Evolutionary conservation across 2,888 invertebrate genomes (phyloP).

Genomic region (Cephus runcator): DNA sequence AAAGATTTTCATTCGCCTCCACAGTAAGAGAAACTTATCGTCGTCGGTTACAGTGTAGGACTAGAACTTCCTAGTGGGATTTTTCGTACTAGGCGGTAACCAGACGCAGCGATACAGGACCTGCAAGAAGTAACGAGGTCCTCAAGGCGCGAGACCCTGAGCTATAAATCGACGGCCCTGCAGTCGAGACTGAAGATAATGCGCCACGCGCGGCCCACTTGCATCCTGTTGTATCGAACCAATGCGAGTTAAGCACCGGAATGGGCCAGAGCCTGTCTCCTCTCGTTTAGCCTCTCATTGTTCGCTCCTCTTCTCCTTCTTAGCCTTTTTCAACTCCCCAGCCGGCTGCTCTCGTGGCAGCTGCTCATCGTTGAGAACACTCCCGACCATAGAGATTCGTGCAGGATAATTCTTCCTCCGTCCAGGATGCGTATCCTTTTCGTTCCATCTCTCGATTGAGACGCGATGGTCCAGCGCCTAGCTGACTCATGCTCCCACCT

Average conservation of each 20-base stretch:
- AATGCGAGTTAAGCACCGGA: not conserved
- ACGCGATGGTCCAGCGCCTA: not conserved
- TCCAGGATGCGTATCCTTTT: not conserved
- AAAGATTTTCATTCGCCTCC: not conserved
- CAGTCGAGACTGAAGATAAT: constrained; percentile 18
- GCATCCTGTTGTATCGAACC: constrained; percentile 8
- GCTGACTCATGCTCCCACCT: not conserved
- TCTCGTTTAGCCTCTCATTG: constrained; percentile 1
- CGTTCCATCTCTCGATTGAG: not conserved
- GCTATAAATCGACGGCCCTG: constrained; percentile 5
- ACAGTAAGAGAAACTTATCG: not conserved
- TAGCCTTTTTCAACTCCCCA: constrained; percentile 31
- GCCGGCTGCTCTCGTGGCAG: not conserved
- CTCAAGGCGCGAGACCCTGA: not conserved
- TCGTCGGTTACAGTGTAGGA: not conserved
- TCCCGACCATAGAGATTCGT: not conserved
- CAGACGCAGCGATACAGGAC: not conserved
- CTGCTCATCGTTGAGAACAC: not conserved
- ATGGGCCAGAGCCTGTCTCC: not conserved
- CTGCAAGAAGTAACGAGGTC: not conserved
- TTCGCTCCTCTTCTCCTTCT: constrained; percentile 11
- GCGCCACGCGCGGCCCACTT: constrained; percentile 21
- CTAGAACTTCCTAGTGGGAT: not conserved
- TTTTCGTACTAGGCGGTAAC: not conserved
- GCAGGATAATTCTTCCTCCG: not conserved